Percentiles rank a stretch among this genome's conserved stretches.
These are phyloP conservation scores for Stomatorhinus walkeri DNA, from an alignment of 2,797 vertebrate species.

Conservation along the genomic window DNA sequence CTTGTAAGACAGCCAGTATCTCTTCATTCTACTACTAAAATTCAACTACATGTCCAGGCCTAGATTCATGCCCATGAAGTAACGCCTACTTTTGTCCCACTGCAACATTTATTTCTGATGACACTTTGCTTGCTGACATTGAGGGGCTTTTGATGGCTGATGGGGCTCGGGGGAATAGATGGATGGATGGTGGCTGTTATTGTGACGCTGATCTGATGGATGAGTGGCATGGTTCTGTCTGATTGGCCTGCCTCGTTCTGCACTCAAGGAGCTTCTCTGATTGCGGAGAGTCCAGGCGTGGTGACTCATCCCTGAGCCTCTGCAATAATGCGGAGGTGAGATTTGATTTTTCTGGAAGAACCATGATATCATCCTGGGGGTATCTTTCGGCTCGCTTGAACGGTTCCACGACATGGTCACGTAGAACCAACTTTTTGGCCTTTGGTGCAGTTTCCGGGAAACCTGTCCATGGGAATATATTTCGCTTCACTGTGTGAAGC, in stretches of 20 bases:
- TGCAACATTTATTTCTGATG: neutral
- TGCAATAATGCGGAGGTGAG: neutral
- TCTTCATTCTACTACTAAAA: neutral
- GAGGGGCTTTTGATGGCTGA: neutral
- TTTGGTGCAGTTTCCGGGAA: neutral
- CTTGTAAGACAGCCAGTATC: neutral
- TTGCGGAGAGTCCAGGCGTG: constrained; percentile 10
- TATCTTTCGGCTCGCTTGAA: neutral
- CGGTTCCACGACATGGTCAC: neutral
- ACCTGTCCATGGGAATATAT: neutral
- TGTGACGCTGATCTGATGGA: constrained; percentile 22
- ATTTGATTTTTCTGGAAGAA: neutral
- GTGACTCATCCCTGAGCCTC: constrained; percentile 15
- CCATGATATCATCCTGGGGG: neutral
- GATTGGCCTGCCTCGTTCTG: constrained; percentile 30
- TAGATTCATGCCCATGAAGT: neutral
- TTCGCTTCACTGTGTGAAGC: neutral
- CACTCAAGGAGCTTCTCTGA: constrained; percentile 15
- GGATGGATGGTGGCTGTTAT: neutral
- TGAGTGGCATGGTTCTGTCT: constrained; percentile 15
- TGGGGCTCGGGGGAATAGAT: neutral
- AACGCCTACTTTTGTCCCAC: neutral
- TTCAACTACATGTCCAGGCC: neutral
- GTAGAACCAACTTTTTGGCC: neutral
- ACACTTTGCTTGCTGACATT: neutral